Base-by-base conservation (phyloP, 2,797 vertebrate genomes). In the Momotus momota region DNA sequence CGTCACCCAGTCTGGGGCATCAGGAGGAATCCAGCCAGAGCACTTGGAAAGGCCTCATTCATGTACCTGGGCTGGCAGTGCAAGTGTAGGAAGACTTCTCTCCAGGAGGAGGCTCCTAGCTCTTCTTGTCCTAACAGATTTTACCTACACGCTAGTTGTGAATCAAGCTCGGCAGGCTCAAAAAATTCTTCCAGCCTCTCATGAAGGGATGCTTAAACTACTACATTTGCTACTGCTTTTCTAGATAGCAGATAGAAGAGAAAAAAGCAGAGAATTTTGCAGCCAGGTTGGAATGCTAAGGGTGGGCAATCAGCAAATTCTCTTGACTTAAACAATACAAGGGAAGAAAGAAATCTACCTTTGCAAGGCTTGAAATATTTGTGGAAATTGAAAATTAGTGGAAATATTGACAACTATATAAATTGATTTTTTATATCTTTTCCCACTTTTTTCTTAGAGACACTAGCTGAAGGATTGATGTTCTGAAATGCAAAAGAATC, bases 31-130 rank as follows among this genome's bases (percentile, higher is more conserved):
- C 49, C 45, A 89, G 71, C 18, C 54, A 65, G 64, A 78, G 66
- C 27, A 20, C 51, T 82, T 48, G 75, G 80, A 84, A 90, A 75
- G 58, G 35, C 22, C 65, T 70, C 60, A 14, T 40, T 75, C 69
- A 6, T 26, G 16, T 46, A 10, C 20, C 72, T n/a, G 51, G 45
- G 49, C 75, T 86, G 79, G 61, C 40, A 66, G 14, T 21, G 38
- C 7, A 14, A 87, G 75, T 66, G 83, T 40, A 85, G 81, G 62
- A 90, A 93, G 81, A 9, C 10, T 79, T 83, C 49, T 86, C 52
- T 93, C 94, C 92, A 95, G 93, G 79, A 95, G 95, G 86, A 95
- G 84, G 93, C 88, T 96, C 93, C 83, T 61, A 75, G 77, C 17
- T 49, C 61, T 43, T 64, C 71, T 81, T 65, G 20, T 83, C 60